phyloP scores from a whole-genome alignment of 2,113 vertebrate species.

The Cathartes aura region DNA sequence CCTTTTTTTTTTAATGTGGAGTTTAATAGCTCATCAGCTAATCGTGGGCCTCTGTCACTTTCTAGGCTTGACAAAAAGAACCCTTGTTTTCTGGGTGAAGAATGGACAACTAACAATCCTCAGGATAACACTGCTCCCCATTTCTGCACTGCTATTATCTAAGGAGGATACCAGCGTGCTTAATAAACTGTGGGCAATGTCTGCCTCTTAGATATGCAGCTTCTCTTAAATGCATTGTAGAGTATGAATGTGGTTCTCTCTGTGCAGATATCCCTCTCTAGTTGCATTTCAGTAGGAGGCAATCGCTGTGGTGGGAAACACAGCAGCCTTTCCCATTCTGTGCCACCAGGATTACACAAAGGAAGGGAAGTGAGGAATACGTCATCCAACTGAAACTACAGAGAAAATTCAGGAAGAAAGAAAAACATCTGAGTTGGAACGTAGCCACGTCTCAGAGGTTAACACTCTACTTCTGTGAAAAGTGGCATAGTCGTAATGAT shows the following conservation, averaged over 20 bases:
- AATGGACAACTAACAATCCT: not conserved
- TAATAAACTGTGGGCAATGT: not conserved
- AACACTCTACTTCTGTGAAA: conserved; percentile 42
- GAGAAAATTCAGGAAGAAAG: conserved; percentile 53
- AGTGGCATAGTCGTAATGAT: not conserved
- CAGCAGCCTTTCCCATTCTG: conserved; percentile 21
- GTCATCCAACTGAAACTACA: conserved; percentile 40
- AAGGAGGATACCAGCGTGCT: not conserved
- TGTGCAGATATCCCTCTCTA: not conserved
- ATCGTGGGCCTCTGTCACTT: not conserved
- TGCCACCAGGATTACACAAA: conserved; percentile 47
- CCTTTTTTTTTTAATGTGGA: not conserved
- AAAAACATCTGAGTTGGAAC: conserved; percentile 49
- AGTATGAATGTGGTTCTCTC: not conserved
- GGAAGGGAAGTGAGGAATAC: conserved; percentile 51
- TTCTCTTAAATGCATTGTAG: not conserved
- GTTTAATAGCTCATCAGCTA: not conserved
- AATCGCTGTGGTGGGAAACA: not conserved
- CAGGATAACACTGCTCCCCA: not conserved
- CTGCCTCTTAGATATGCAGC: not conserved
- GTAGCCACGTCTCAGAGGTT: conserved; percentile 1
- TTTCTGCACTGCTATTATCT: not conserved
- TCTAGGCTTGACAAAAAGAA: not conserved
- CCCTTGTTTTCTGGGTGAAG: not conserved
- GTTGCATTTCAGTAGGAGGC: not conserved